Base-by-base conservation (phyloP, 30 jellyfish, hydroid and myxozoan species). In the Mastigias papua region DNA sequence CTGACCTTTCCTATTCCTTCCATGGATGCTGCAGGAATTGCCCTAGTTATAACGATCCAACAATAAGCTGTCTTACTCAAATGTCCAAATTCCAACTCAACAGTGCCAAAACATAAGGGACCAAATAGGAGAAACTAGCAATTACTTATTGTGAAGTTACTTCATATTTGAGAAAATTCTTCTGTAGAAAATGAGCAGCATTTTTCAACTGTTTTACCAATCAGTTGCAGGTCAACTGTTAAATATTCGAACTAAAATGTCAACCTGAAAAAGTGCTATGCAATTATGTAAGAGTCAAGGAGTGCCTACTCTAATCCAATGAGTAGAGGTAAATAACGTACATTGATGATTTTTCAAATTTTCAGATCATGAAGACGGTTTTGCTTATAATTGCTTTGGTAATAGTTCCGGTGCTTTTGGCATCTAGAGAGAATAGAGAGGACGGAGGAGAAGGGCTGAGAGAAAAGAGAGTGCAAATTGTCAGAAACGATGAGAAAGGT, bases 181-280 rank as follows among this genome's bases (percentile, higher is more conserved):
- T 57, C 9, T 19, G 30, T 19, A 2, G 19, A 27, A 63, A 27
- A 19, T 63, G 10, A 17, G 74, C 35, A 3, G 19, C 21, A 63
- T 63, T 22, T 25, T 27, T 63, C 46, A 23, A 17, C 46, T 27
- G 27, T 27, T 63, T 63, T 63, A 10, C 9, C 34, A 63, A 63
- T 63, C 35, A 63, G 5, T 63, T 23, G 19, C 74, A 25, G 74
- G 74, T 63, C 74, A 63, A 63, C 74, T 42, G 37, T 22, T 63
- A 1, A 1, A 8, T 63, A 63, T 23, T 63, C 20, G 21, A 63
- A n/a, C 26, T 23, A 63, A 15, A n/a, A 9, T 63, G 46, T 63
- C 26, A 21, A 63, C 11, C 74, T 27, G 19, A 26, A 63, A 27
- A 4, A 1, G 46, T 2, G 19, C 74, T 11, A 63, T 42, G 74